Conservation (phyloP, 2,888 invertebrate genomes). For the Heterodera filipjevi region DNA sequence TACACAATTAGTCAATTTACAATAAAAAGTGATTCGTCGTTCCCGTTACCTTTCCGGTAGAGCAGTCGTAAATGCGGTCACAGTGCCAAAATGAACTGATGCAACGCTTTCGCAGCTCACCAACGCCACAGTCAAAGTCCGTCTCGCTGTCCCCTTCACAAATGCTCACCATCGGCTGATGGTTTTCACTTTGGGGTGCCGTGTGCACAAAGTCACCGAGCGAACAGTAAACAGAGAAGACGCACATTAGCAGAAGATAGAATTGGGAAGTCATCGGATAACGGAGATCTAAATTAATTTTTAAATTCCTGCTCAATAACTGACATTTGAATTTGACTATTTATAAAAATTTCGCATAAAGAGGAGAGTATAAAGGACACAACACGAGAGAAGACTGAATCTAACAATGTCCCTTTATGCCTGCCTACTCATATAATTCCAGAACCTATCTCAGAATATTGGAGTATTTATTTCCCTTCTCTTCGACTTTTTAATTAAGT, state of each 20-base stretch:
- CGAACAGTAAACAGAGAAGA: background rate
- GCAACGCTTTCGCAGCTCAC: conserved; percentile 16
- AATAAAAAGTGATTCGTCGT: background rate
- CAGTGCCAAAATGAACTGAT: conserved; percentile 13
- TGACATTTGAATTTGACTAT: no score
- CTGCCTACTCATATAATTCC: no score
- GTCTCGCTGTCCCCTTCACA: background rate
- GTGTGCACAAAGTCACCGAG: background rate
- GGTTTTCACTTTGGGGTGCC: background rate
- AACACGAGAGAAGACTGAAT: no score
- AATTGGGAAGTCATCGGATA: background rate
- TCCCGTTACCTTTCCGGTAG: conserved; percentile 16
- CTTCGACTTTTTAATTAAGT: no score
- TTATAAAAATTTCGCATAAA: no score
- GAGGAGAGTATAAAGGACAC: no score
- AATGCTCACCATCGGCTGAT: background rate
- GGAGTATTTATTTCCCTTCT: no score
- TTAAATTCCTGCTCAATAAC: no score
- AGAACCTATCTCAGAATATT: no score
- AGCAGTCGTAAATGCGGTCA: conserved; percentile 18
- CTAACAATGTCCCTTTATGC: no score
- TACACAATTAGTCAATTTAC: background rate
- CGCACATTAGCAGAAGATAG: background rate
- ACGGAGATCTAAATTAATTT: background rate
- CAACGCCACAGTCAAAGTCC: conserved; percentile 23